Base-by-base conservation (phyloP, 2,888 invertebrate species). In the Capitulum mitella region DNA sequence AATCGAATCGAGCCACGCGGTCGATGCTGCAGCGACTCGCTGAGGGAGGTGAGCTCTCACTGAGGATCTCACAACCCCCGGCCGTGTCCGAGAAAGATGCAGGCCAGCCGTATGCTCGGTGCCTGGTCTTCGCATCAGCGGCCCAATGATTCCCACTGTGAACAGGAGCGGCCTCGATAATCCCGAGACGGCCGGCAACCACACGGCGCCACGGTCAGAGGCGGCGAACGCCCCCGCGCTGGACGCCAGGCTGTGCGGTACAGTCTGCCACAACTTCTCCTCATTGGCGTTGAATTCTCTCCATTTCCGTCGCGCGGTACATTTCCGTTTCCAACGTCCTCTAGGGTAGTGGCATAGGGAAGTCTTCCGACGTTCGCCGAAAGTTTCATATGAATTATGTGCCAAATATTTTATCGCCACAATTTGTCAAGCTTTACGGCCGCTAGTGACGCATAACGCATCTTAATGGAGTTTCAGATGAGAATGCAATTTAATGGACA, bases 401-500 rank as follows among this genome's bases (percentile, higher is more conserved):
- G 70, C 26, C 70, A 70, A 70, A 26, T 70, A 70, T 70, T 70
- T 70, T 70, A 70, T 70, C 37, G 70, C 40, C 37, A 26, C 70
- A 70, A 70, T 70, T 70, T 70, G 70, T 70, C 70, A 70, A 40
- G 70, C 70, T 70, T 40, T 70, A 37, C 70, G 70, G 70, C 37
- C 70, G 34, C 70, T 19, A 26, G 70, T 70, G 70, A 70, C 70
- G 70, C 70, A 70, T 70, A 70, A 37, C 40, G 70, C 70, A 70
- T 70, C 40, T 37, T 70, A 70, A 70, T 70, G 37, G 70, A 70
- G 22, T 70, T 70, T 70, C 70, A 37, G 70, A 70, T 70, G 70
- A 70, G 70, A 70, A 70, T 70, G 70, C 70, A 70, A 70, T 70
- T 70, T 70, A 70, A 70, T 70, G 70, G 70, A 70, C 70, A 70